These are phyloP conservation scores for Beroe ovata DNA, from an alignment of 37 sponge, comb jelly and placozoan genomes.

Conservation along the genomic window DNA sequence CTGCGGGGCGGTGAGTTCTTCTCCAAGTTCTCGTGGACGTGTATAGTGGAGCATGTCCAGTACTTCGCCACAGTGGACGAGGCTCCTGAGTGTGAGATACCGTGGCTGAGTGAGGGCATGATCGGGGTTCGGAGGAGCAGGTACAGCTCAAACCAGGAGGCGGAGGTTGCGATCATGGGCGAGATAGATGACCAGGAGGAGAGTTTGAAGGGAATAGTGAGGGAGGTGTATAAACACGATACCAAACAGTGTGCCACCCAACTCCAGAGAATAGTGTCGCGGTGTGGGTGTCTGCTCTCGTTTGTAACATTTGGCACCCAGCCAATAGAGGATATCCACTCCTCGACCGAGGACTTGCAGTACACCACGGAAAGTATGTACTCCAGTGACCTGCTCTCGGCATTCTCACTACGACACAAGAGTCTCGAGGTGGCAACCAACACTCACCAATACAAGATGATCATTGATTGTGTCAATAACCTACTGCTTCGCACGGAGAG, in stretches of 20 bases:
- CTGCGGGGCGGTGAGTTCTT: constrained; percentile 63
- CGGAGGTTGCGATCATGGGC: not conserved
- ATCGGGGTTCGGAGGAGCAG: not conserved
- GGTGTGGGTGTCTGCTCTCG: constrained; percentile 50
- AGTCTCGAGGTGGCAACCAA: constrained; percentile 60
- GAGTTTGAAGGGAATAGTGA: constrained; percentile 59
- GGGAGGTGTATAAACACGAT: constrained; percentile 35
- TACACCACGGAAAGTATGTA: constrained; percentile 10
- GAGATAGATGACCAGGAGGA: constrained; percentile 43
- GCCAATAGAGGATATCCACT: constrained; percentile 29
- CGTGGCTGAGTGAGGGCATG: constrained; percentile 17
- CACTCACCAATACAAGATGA: constrained; percentile 62
- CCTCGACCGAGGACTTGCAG: constrained; percentile 15
- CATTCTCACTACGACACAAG: constrained; percentile 36
- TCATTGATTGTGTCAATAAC: constrained; percentile 63
- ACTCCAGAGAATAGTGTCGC: constrained; percentile 38
- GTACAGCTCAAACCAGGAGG: not conserved
- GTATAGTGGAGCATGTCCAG: constrained; percentile 65
- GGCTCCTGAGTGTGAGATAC: constrained; percentile 41
- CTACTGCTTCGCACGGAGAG: constrained; percentile 46
- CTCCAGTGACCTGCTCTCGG: constrained; percentile 35
- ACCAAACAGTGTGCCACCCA: constrained; percentile 28
- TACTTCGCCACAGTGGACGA: constrained; percentile 59
- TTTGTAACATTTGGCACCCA: constrained; percentile 29
- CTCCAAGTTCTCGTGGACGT: constrained; percentile 66